phyloP scores from a whole-genome alignment of 2,888 invertebrate genomes.

The Dysmachus trigonus region DNA sequence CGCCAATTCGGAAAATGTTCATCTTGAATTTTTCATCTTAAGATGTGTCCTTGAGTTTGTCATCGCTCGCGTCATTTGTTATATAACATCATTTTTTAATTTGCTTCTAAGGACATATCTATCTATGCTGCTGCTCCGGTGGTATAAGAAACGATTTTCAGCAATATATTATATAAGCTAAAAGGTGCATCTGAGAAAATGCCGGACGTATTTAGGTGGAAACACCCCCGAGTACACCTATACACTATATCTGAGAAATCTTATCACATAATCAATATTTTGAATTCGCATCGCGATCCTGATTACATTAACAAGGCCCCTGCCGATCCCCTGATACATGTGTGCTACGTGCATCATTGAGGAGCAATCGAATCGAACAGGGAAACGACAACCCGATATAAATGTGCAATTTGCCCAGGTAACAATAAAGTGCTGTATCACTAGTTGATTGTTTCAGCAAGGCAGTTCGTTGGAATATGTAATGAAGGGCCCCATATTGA shows the following conservation, averaged over 20 bases:
- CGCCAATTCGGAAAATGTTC: constrained; percentile 17
- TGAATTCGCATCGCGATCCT: constrained; percentile 5
- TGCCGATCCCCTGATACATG: background rate
- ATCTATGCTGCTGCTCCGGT: background rate
- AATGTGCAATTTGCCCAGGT: constrained; percentile 15
- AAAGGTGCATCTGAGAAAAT: background rate
- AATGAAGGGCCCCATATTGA: background rate
- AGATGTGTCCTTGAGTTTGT: constrained; percentile 18
- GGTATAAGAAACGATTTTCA: background rate
- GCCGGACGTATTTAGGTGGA: background rate
- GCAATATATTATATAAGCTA: background rate
- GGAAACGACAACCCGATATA: constrained; percentile 33
- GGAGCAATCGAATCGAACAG: constrained; percentile 25
- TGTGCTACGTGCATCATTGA: background rate
- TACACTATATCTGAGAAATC: constrained; percentile 12
- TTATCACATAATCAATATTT: constrained; percentile 28
- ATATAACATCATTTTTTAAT: constrained; percentile 3
- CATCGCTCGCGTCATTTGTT: constrained; percentile 24
- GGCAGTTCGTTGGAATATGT: background rate
- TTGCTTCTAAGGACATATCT: background rate
- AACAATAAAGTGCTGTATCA: constrained; percentile 2
- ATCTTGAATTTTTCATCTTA: background rate
- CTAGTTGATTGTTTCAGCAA: constrained; percentile 26
- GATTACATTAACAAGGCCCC: background rate
- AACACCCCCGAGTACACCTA: background rate